Conservation (phyloP, 2,888 invertebrate genomes). For the Eledona agricola region DNA sequence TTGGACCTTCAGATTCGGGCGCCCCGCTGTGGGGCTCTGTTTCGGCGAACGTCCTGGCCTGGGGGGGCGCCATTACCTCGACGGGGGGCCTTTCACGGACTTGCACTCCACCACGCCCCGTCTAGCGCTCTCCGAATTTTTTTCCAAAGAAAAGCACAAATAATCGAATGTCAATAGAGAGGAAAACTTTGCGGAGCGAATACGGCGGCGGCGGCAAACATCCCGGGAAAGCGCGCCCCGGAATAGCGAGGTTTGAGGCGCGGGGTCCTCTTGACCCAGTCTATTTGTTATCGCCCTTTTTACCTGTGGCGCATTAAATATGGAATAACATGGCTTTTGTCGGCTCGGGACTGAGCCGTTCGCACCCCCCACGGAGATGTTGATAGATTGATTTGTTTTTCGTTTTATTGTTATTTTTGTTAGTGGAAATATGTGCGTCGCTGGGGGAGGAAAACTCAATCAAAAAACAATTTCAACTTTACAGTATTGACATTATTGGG, state of each 20-base stretch:
- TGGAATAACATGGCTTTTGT: conserved; percentile 61
- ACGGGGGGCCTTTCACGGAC: conserved; percentile 52
- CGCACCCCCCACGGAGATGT: conserved; percentile 58
- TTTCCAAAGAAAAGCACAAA: conserved; percentile 47
- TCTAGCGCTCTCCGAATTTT: too few species aligned
- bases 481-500: conserved; percentile 40
- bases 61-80: conserved; percentile 59
- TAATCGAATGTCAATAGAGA: conserved; percentile 50
- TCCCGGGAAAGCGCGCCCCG: conserved; percentile 18
- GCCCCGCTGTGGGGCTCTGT: conserved; percentile 52
- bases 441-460: conserved; percentile 38
- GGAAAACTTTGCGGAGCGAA: conserved; percentile 48
- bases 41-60: conserved; percentile 56
- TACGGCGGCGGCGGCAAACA: conserved; percentile 36
- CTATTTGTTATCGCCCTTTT: conserved; percentile 9
- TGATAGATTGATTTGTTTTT: conserved; percentile 63
- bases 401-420: conserved; percentile 51
- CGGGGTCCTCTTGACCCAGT: conserved; percentile 4
- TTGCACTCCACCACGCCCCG: conserved; percentile 53
- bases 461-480: conserved; percentile 42
- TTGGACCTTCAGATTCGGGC: conserved; percentile 26
- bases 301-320: conserved; percentile 55
- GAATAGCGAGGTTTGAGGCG: conserved; percentile 9
- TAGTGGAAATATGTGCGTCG: background rate
- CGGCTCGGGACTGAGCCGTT: conserved; percentile 55